These are phyloP conservation scores for Harpegnathos saltator DNA, from an alignment of 1,140 invertebrate genomes.

Conservation along the genomic window DNA sequence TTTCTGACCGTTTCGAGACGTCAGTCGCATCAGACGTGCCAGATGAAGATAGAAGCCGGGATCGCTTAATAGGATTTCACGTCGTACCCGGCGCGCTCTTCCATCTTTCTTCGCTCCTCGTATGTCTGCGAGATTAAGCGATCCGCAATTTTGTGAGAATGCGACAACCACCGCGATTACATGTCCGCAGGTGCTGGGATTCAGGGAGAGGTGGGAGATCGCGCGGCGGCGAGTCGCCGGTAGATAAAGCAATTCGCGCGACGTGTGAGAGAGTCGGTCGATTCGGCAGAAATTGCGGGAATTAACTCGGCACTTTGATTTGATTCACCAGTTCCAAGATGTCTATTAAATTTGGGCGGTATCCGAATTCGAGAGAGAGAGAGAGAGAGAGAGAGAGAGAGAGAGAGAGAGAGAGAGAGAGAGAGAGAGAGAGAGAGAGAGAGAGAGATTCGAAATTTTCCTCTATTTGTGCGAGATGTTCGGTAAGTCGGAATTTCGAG, in stretches of 20 bases:
- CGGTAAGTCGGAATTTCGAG: constrained; percentile 5
- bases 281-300: neutral
- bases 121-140: constrained; percentile 47
- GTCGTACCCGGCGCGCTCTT: neutral
- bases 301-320: neutral
- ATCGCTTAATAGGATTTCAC: constrained; percentile 71
- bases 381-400: too few species aligned
- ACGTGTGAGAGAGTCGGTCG: neutral
- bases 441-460: neutral
- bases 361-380: neutral
- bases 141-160: constrained; percentile 49
- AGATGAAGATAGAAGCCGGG: constrained; percentile 55
- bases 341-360: neutral
- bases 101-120: constrained; percentile 40
- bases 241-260: neutral
- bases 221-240: neutral
- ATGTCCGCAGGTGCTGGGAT: neutral
- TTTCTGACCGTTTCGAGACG: constrained; percentile 64
- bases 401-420: too few species aligned
- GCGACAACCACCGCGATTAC: constrained; percentile 36
- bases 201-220: neutral
- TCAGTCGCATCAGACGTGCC: constrained; percentile 64
- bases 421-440: too few species aligned
- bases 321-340: neutral
- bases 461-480: neutral